Base-by-base conservation (phyloP, 1,140 invertebrate species). In the Cydia splendana region DNA sequence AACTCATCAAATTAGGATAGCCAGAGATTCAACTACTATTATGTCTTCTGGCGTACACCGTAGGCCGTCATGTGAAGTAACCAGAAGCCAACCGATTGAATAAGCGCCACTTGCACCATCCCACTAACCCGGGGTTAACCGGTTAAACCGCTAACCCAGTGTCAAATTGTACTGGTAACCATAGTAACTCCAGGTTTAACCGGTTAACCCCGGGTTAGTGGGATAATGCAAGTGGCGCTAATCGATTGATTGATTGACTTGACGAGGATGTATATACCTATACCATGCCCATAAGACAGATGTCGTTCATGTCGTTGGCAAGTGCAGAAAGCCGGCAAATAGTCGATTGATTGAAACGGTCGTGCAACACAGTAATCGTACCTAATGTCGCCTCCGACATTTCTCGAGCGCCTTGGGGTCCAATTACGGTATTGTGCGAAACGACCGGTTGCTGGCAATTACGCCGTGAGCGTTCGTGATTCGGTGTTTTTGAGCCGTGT, bases 351-450 rank as follows among this genome's bases (percentile, higher is more conserved):
- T 38, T 71, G 15, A 71, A 71, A 71, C 34, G 67, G 67, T 42
- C 67, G 9, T 34, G 7, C 30, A 71, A 71, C 67, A 71, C 30
- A 24, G 67, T 71, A 71, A 71, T 71, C 30, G 67, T 38, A 34
- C 18, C 51, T 75, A 75, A 75, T 75, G 74, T 74, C 73, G 34
- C 30, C 67, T 20, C 53, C 74, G 74, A 75, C 74, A 75, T 75
- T 77, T 78, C 77, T 77, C 77, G 38, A 53, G 51, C 76, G 80
- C 79, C 62, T 75, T 30, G 51, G 79, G 81, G 74, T 53, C 77
- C 77, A 80, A 85, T 83, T 83, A 85, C 48, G 75, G 75, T 80
- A 81, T 82, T 81, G 78, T 81, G 77, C 81, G 65, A 81, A 84
- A 82, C 73, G 80, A 80, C 73, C 74, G 79, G 76, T 78, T 77